phyloP scores from a whole-genome alignment of 2,888 invertebrate species.

The Agapostemon virescens region DNA sequence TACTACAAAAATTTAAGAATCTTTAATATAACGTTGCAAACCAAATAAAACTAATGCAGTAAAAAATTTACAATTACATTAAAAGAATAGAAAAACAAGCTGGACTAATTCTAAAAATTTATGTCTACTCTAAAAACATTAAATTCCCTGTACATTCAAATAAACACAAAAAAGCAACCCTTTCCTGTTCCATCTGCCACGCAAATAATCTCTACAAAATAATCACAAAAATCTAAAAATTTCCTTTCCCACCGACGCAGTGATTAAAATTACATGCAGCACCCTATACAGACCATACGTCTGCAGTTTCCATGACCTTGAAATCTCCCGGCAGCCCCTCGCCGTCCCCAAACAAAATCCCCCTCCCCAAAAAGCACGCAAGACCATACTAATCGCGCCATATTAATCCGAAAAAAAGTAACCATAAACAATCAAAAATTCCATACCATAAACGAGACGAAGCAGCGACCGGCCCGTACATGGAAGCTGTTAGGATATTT shows the following conservation, averaged over 20 bases:
- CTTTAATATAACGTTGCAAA: too few relatives aligned
- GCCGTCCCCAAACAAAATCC: not conserved
- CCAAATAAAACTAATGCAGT: too few relatives aligned
- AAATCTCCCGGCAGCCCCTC: not conserved
- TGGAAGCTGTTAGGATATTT: slow-evolving; percentile 80
- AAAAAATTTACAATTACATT: too few relatives aligned
- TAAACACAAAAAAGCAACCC: not conserved
- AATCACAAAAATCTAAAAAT: not conserved
- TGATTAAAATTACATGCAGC: not conserved
- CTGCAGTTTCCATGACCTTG: slow-evolving; percentile 5
- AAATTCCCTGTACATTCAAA: too few relatives aligned
- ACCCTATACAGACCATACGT: not conserved
- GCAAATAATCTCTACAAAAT: not conserved
- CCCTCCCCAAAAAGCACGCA: too few relatives aligned
- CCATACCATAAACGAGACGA: slow-evolving; percentile 81
- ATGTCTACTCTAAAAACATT: too few relatives aligned
- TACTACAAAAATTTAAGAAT: too few relatives aligned
- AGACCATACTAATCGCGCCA: too few relatives aligned
- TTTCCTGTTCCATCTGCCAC: not conserved
- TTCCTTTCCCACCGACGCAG: not conserved
- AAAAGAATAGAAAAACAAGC: too few relatives aligned
- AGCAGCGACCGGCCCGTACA: slow-evolving; percentile 81
- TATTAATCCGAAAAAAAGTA: too few relatives aligned
- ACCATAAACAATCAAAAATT: not conserved
- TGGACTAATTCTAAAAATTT: too few relatives aligned